Evolutionary conservation across 2,797 vertebrate genomes (phyloP).

Genomic region (Gouania willdenowi): DNA sequence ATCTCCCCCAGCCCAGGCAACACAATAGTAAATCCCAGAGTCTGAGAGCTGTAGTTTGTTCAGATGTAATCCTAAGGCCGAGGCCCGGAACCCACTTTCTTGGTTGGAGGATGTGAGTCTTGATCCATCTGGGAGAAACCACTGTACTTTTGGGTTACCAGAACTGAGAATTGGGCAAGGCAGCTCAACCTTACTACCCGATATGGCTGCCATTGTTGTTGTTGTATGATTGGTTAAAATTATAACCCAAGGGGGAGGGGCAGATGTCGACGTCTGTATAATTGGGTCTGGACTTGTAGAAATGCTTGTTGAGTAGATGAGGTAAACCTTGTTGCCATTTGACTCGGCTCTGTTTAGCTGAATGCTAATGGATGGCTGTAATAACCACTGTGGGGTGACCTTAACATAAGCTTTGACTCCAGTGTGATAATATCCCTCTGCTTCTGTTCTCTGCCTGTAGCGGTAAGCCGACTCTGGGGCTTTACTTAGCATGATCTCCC

Average conservation of each 20-base stretch:
- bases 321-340: constrained; percentile 74
- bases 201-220: constrained; percentile 60
- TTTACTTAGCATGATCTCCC: constrained; percentile 75
- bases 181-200: constrained; percentile 73
- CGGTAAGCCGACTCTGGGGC: constrained; percentile 74
- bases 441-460: constrained; percentile 82
- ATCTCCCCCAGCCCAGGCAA: constrained; percentile 76
- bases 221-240: constrained; percentile 68
- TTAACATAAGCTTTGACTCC: constrained; percentile 81
- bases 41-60: constrained; percentile 65
- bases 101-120: constrained; percentile 65
- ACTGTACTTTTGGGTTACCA: constrained; percentile 71
- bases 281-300: constrained; percentile 59
- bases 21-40: constrained; percentile 84
- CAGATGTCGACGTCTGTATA: constrained; percentile 6
- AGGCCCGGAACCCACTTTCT: constrained; percentile 67
- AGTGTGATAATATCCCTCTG: constrained; percentile 86
- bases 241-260: constrained; percentile 82
- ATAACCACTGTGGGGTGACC: constrained; percentile 82
- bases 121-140: constrained; percentile 85
- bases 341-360: constrained; percentile 84
- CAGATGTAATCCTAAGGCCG: constrained; percentile 72
- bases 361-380: constrained; percentile 81
- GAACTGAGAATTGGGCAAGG: constrained; percentile 81
- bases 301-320: constrained; percentile 76